phyloP scores from a whole-genome alignment of 2,888 invertebrate species.

The Frankliniella fusca region DNA sequence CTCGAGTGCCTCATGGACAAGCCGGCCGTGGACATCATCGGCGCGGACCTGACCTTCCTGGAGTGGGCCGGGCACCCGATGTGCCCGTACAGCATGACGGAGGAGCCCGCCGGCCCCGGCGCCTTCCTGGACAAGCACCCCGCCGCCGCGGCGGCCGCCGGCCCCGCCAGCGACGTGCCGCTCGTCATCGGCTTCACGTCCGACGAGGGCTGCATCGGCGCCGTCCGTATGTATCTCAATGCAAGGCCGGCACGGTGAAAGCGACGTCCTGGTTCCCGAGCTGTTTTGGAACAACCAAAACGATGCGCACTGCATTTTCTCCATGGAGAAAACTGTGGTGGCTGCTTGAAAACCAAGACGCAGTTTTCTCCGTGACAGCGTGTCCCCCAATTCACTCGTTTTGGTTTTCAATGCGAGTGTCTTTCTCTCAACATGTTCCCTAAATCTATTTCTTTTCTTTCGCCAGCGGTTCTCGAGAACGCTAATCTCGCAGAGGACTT shows the following conservation, averaged over 20 bases:
- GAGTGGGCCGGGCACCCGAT: not conserved
- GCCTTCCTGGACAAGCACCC: conserved; percentile 6
- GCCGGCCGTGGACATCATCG: not conserved
- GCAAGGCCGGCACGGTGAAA: too few species aligned
- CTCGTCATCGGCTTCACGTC: not conserved
- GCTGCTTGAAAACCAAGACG: too few species aligned
- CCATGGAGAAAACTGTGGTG: too few species aligned
- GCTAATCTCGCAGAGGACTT: not conserved
- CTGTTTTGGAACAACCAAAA: too few species aligned
- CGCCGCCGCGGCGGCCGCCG: not conserved
- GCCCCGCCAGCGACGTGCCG: not conserved
- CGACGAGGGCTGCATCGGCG: conserved; percentile 15
- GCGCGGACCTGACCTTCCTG: not conserved
- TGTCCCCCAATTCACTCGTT: not conserved
- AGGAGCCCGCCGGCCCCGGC: not conserved
- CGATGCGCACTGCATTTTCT: too few species aligned
- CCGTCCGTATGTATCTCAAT: not conserved
- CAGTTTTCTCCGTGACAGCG: not conserved
- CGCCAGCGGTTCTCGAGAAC: not conserved
- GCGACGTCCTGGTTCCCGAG: too few species aligned
- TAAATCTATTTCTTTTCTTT: not conserved
- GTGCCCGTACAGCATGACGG: not conserved
- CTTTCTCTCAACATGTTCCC: not conserved
- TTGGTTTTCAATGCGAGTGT: not conserved
- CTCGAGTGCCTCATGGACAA: not conserved